Base-by-base conservation (phyloP, 2,113 vertebrate genomes). In the Brachypteracias leptosomus region DNA sequence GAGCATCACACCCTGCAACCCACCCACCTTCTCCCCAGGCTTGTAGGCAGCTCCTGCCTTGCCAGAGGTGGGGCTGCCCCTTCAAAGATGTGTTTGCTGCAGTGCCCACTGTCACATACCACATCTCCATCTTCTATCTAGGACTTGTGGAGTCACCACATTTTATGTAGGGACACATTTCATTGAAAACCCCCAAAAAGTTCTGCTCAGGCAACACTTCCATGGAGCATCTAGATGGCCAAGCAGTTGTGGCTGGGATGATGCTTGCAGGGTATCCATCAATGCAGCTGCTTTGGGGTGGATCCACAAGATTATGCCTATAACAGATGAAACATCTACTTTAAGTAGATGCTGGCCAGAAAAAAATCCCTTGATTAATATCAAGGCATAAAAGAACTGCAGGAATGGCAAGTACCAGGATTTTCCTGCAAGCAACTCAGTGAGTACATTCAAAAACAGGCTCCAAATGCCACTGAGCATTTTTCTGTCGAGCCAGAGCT, bases 401-500 rank as follows among this genome's bases (percentile, higher is more conserved):
- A 77, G 22, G 31, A 77, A 35, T 15, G 11, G 12, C 28, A 70
- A 66, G 6, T 25, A 26, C 24, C 12, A 21, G 1, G 1, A 2
- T 63, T 90, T 68, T 47, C 40, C 77, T 71, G 18, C 33, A 85
- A 80, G 42, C 13, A 42, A 7, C 35, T 12, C 16, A 16, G 29
- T 29, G 59, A 54, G 58, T 28, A 28, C 46, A 89, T 86, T 13
- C 3, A 2, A 71, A 90, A 90, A 17, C 3, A 21, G 57, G 47
- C 70, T 89, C 70, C 47, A 78, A 84, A 76, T 49, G n/a, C 16
- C 2, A 0, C 47, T 47, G 3, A 81, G 19, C 2, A 7, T 36
- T 82, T 76, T 71, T 42, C 57, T 75, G n/a, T 79, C 0, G 0
- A 68, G 35, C 20, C 1, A 0, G 57, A 85, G 24, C 65, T 83